A percentile compares a stretch with the other conserved stretches of the same genome.
Conservation (phyloP, 2,888 invertebrate species). For the Spisula subtruncata region DNA sequence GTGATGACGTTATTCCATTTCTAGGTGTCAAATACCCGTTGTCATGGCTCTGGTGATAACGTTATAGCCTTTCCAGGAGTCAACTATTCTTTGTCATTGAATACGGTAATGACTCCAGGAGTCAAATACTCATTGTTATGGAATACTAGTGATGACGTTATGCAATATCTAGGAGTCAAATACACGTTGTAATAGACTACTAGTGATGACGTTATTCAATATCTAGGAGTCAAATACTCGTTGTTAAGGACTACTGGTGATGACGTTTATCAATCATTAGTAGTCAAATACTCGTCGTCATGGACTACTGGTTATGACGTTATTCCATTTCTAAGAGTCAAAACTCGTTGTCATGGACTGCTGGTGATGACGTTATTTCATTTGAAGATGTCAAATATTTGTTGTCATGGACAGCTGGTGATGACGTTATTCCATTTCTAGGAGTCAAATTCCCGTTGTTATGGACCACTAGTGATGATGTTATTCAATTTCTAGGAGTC, state of each 20-base stretch:
- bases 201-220: neutral
- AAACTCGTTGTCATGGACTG: neutral
- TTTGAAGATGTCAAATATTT: too few species aligned
- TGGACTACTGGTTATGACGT: neutral
- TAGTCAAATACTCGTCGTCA: neutral
- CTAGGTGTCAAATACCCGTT: neutral
- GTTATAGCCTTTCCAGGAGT: neutral
- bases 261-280: neutral
- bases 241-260: neutral
- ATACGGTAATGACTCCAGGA: too few species aligned
- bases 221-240: neutral
- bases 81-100: neutral
- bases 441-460: neutral
- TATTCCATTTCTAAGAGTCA: neutral
- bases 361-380: neutral
- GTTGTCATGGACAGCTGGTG: neutral
- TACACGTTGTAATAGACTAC: neutral
- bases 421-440: neutral
- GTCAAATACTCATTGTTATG: too few species aligned
- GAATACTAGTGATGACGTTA: slow-evolving; percentile 11
- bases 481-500: neutral
- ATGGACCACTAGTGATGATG: neutral
- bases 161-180: neutral
- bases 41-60: neutral
- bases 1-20: neutral